These are phyloP conservation scores for Peromyscus californicus DNA, from an alignment of 2,113 vertebrate genomes.

Conservation along the genomic window DNA sequence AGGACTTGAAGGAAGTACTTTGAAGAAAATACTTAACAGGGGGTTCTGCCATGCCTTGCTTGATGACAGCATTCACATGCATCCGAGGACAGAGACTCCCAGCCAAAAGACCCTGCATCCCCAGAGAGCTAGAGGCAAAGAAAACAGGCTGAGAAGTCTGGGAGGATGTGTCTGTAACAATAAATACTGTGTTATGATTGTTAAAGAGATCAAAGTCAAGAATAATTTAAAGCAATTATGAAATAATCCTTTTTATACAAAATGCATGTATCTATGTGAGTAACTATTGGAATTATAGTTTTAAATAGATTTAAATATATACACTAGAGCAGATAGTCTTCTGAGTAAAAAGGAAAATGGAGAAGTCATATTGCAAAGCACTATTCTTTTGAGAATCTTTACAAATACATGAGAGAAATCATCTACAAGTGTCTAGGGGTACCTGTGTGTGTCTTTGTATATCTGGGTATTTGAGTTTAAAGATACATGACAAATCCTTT, in stretches of 20 bases:
- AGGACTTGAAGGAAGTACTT: conserved; percentile 28
- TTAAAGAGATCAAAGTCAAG: neutral
- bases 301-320: conserved; percentile 1
- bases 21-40: conserved; percentile 50
- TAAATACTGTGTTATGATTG: neutral
- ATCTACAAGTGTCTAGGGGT: neutral
- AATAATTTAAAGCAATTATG: conserved; percentile 17
- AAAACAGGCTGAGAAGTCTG: neutral
- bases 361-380: neutral
- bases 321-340: neutral
- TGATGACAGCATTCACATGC: neutral
- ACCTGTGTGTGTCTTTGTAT: neutral
- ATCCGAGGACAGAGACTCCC: neutral
- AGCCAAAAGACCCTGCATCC: neutral
- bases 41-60: neutral
- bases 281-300: neutral
- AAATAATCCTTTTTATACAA: conserved; percentile 29
- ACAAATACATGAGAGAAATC: neutral
- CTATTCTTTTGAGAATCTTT: neutral
- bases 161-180: neutral
- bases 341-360: neutral
- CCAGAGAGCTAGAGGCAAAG: neutral
- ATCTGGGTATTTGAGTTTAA: neutral
- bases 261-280: neutral
- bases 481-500: neutral